A percentile compares a stretch with the other conserved stretches of the same genome.
phyloP scores from a whole-genome alignment of 2,888 invertebrate species.

The Cosmopolites sordidus region DNA sequence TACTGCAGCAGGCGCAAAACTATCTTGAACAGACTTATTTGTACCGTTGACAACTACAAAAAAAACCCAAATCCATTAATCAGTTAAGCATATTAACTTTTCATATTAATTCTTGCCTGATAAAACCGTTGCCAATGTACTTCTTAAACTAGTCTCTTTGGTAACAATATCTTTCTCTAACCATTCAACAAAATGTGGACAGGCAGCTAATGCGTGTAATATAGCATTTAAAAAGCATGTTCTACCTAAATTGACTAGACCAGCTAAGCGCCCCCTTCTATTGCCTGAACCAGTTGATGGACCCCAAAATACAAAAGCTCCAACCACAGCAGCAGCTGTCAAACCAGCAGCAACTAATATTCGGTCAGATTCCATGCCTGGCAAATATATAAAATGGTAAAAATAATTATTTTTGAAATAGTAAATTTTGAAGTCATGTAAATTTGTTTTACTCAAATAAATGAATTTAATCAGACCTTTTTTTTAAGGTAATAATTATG shows the following conservation, averaged over 20 bases:
- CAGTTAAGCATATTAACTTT: too few species aligned
- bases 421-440: too few species aligned
- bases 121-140: slow-evolving; percentile 69
- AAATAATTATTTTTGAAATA: too few species aligned
- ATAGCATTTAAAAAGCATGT: slow-evolving; percentile 92
- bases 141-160: slow-evolving; percentile 67
- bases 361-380: slow-evolving; percentile 65
- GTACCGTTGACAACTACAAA: slow-evolving; percentile 66
- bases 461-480: too few species aligned
- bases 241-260: slow-evolving; percentile 85
- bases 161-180: slow-evolving; percentile 61
- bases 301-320: slow-evolving; percentile 80
- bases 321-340: slow-evolving; percentile 76
- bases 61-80: neutral
- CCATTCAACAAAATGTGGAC: slow-evolving; percentile 81
- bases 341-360: slow-evolving; percentile 75
- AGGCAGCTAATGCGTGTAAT: slow-evolving; percentile 84
- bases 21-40: slow-evolving; percentile 62
- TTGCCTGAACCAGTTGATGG: slow-evolving; percentile 58
- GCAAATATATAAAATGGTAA: neutral
- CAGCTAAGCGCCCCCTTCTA: slow-evolving; percentile 68
- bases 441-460: too few species aligned
- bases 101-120: slow-evolving; percentile 54
- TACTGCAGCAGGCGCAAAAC: slow-evolving; percentile 62
- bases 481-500: too few species aligned